Percentiles rank a stretch among this genome's conserved stretches.
Conservation (phyloP, 2,797 vertebrate species). For the Gambelia wislizenii region DNA sequence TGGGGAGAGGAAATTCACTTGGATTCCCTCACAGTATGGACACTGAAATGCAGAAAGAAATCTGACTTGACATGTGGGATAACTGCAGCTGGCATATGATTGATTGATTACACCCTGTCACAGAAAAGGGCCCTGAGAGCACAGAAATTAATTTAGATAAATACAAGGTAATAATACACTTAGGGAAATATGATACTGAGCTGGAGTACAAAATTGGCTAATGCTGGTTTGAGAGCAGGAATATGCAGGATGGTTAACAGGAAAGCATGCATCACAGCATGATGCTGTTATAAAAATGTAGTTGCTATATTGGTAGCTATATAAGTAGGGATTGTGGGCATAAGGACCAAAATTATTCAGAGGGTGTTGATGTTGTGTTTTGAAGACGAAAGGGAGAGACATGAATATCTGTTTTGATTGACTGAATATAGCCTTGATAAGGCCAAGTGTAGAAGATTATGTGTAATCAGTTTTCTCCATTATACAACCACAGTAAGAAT, state of each 20-base stretch:
- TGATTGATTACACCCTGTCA: constrained; percentile 67
- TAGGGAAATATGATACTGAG: constrained; percentile 50
- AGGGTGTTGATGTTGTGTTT: background rate
- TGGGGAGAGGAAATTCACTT: background rate
- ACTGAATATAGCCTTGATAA: background rate
- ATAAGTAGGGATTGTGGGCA: background rate
- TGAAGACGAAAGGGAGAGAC: background rate
- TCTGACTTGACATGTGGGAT: constrained; percentile 45
- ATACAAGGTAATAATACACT: constrained; percentile 60
- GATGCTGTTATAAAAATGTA: background rate
- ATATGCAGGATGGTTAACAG: constrained; percentile 19
- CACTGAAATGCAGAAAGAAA: constrained; percentile 49
- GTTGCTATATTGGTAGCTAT: constrained; percentile 15
- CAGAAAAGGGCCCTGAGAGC: constrained; percentile 38
- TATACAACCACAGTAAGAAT: background rate
- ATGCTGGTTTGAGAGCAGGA: constrained; percentile 27
- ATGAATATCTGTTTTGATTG: background rate
- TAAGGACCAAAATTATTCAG: background rate
- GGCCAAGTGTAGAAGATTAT: background rate
- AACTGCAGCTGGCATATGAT: constrained; percentile 51
- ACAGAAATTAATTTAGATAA: constrained; percentile 70
- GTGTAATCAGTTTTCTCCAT: background rate
- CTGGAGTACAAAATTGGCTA: constrained; percentile 40
- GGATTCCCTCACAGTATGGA: constrained; percentile 35
- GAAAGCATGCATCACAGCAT: background rate